phyloP scores from a whole-genome alignment of 1,140 invertebrate species.

The Drosophila lowei region DNA sequence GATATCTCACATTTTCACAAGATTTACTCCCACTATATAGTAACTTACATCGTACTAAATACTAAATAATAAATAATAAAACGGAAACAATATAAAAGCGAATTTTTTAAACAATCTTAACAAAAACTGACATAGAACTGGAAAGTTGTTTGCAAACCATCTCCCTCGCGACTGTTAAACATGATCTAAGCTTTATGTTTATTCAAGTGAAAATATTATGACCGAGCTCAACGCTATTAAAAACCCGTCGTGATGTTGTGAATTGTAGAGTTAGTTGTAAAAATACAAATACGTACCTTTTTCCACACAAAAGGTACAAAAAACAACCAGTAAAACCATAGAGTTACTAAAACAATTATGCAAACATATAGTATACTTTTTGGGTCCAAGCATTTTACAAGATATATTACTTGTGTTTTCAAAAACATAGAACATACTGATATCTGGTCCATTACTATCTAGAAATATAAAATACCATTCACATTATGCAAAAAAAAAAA shows the following conservation, averaged over 20 bases:
- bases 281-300: slow-evolving; percentile 47
- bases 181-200: too few species aligned
- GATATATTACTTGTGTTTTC: background rate
- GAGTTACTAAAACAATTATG: background rate
- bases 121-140: too few species aligned
- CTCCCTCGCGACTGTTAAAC: too few species aligned
- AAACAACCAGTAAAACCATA: slow-evolving; percentile 57
- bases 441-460: slow-evolving; percentile 11
- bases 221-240: background rate
- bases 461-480: background rate
- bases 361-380: background rate
- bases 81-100: background rate
- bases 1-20: too few species aligned
- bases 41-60: background rate
- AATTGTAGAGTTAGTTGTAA: too few species aligned
- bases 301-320: slow-evolving; percentile 58
- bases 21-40: background rate
- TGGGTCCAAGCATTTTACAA: background rate
- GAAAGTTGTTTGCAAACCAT: too few species aligned
- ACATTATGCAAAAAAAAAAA: background rate
- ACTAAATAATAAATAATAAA: slow-evolving; percentile 3
- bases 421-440: slow-evolving; percentile 1
- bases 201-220: too few species aligned
- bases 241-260: background rate
- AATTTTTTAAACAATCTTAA: too few species aligned